Base-by-base conservation (phyloP, 2,113 vertebrate species). In the Aldabrachelys gigantea region DNA sequence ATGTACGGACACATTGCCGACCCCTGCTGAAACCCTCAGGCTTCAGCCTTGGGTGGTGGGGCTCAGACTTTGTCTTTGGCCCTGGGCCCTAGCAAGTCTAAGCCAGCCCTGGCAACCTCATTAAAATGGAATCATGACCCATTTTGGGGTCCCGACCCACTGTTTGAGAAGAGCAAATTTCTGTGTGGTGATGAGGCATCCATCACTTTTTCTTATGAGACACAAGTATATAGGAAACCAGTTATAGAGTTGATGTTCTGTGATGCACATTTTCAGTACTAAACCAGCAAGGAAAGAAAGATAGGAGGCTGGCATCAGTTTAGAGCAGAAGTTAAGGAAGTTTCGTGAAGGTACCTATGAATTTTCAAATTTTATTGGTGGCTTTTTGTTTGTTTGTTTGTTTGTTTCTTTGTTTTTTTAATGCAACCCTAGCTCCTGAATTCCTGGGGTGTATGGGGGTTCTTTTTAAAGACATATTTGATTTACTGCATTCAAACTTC, bases 181-280 rank as follows among this genome's bases (percentile, higher is more conserved):
- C 22, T 90, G 78, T 78, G 56, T 88, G 78, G 89, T 95, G 90
- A 95, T 79, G 53, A 94, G 96, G 93, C 97, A 96, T 96, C 96
- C 96, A 95, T 95, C 97, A 95, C 96, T 95, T 93, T 97, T 97
- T 95, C 95, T 96, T 96, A 84, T 93, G 88, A 89, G 96, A 93
- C 93, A 95, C 96, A 95, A 96, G 92, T 95, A 95, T 82, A 93
- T 95, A 95, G 96, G 94, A 95, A 97, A 96, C 94, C 95, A 97
- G 50, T 96, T 93, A 89, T 85, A 89, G 91, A 89, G 35, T 0
- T 52, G 94, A 69, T 59, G 84, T 82, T 21, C 76, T 94, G 90
- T 49, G 57, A 10, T 85, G 94, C 93, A 31, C 94, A 90, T 96
- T 97, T 94, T 87, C 91, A 96, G 95, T 94, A 94, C 94, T 96